These are phyloP conservation scores for Lymantria monacha DNA, from an alignment of 2,888 invertebrate genomes.

Conservation along the genomic window DNA sequence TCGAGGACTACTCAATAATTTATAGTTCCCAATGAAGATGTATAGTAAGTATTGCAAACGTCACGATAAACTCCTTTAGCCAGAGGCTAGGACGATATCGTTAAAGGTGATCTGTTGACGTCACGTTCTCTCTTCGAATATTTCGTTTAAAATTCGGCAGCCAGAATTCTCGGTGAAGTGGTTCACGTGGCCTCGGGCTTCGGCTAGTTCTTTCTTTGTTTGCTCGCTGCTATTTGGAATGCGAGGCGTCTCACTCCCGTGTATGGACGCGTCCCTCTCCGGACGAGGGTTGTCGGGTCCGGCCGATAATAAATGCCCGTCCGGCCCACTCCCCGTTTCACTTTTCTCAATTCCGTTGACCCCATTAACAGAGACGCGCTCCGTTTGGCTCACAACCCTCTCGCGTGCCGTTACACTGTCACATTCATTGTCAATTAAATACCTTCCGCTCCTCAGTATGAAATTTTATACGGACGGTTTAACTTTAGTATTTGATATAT, in stretches of 20 bases:
- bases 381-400: slow-evolving; percentile 61
- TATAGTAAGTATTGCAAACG: background rate
- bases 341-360: slow-evolving; percentile 77
- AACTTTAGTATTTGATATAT: slow-evolving; percentile 46
- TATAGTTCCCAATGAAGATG: slow-evolving; percentile 60
- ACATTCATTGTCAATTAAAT: slow-evolving; percentile 69
- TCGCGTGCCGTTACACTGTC: slow-evolving; percentile 56
- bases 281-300: slow-evolving; percentile 42
- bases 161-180: slow-evolving; percentile 26
- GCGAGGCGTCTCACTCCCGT: slow-evolving; percentile 26
- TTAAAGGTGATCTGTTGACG: slow-evolving; percentile 36
- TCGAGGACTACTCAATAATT: slow-evolving; percentile 67
- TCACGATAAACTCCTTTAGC: background rate
- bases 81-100: background rate
- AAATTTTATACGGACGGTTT: slow-evolving; percentile 44
- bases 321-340: slow-evolving; percentile 61
- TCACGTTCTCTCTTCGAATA: slow-evolving; percentile 48
- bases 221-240: slow-evolving; percentile 38
- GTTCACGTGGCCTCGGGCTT: slow-evolving; percentile 21
- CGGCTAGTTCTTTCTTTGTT: slow-evolving; percentile 35
- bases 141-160: slow-evolving; percentile 56
- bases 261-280: slow-evolving; percentile 36
- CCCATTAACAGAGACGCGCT: slow-evolving; percentile 67
- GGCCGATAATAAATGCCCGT: slow-evolving; percentile 58
- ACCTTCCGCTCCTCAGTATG: slow-evolving; percentile 48